A percentile compares a stretch with the other conserved stretches of the same genome.
Evolutionary conservation across 2,797 vertebrate genomes (phyloP).

Genomic region (Sebastiscus tertius): DNA sequence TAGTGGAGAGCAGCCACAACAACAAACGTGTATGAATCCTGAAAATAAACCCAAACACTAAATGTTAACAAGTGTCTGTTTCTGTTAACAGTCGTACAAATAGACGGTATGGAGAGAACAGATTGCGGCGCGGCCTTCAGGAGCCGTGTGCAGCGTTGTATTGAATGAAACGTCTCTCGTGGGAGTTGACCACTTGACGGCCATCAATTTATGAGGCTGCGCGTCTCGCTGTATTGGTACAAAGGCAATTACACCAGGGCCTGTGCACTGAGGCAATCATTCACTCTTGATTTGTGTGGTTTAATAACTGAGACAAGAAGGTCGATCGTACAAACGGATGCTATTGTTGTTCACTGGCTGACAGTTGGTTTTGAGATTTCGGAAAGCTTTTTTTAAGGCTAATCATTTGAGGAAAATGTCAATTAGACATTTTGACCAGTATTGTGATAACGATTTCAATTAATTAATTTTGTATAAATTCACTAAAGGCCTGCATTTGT

Average conservation of each 20-base stretch:
- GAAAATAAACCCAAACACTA: conserved; percentile 46
- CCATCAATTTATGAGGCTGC: conserved; percentile 11
- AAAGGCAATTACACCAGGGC: conserved; percentile 17
- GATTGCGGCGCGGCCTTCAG: not conserved
- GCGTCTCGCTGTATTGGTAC: not conserved
- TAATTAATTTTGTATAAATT: not conserved
- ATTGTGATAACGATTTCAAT: not conserved
- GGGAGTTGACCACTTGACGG: conserved; percentile 8
- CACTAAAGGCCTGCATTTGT: not conserved
- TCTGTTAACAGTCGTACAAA: not conserved
- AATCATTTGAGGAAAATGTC: not conserved
- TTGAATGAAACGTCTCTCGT: conserved; percentile 1
- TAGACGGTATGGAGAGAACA: not conserved
- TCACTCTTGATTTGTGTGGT: conserved; percentile 23
- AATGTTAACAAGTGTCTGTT: conserved; percentile 8
- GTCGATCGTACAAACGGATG: not conserved
- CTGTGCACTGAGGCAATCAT: not conserved
- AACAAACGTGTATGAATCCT: conserved; percentile 2
- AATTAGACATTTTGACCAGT: not conserved
- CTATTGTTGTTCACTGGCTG: not conserved
- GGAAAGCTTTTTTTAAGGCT: not conserved
- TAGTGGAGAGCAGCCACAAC: conserved; percentile 9
- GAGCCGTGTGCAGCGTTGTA: not conserved
- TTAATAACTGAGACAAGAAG: not conserved
- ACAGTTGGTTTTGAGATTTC: not conserved